Evolutionary conservation across 2,113 vertebrate species (phyloP).

Genomic region (Indri indri): DNA sequence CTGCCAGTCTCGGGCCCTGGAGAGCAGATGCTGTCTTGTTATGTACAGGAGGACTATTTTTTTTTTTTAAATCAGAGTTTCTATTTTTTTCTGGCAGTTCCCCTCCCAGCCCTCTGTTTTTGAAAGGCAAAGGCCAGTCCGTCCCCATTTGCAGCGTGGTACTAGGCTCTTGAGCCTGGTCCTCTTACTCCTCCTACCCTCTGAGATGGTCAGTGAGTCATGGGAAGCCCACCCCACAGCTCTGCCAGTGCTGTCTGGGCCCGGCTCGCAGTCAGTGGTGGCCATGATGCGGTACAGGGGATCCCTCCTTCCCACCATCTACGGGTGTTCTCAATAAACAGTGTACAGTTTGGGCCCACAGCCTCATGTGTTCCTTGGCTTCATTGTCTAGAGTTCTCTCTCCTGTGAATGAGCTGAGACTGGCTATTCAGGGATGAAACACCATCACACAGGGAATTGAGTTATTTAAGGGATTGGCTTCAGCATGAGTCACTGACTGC

Average conservation of each 20-base stretch:
- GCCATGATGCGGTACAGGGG: slow-evolving; percentile 84
- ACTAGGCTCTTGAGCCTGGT: slow-evolving; percentile 74
- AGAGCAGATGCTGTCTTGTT: slow-evolving; percentile 72
- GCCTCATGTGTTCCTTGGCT: slow-evolving; percentile 66
- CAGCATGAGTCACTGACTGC: background rate
- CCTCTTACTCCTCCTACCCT: slow-evolving; percentile 12
- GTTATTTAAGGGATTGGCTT: background rate
- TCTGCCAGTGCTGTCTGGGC: slow-evolving; percentile 78
- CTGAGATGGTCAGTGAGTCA: slow-evolving; percentile 67
- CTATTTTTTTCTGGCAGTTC: slow-evolving; percentile 63
- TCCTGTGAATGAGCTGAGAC: background rate
- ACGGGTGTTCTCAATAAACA: slow-evolving; percentile 88
- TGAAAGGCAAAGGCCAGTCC: slow-evolving; percentile 66
- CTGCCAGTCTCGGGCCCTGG: slow-evolving; percentile 66
- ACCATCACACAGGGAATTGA: background rate
- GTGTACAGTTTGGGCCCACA: slow-evolving; percentile 82
- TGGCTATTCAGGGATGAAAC: background rate
- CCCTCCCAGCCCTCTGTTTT: slow-evolving; percentile 55
- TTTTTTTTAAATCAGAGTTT: slow-evolving; percentile 65
- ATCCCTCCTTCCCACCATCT: slow-evolving; percentile 77
- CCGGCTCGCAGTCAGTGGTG: slow-evolving; percentile 60
- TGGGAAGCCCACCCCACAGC: slow-evolving; percentile 69
- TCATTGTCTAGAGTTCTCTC: slow-evolving; percentile 28
- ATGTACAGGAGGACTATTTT: slow-evolving; percentile 55
- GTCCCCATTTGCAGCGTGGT: slow-evolving; percentile 66